These are phyloP conservation scores for Archaeoteleia sp. DNA, from an alignment of 2,888 invertebrate genomes.

Conservation along the genomic window DNA sequence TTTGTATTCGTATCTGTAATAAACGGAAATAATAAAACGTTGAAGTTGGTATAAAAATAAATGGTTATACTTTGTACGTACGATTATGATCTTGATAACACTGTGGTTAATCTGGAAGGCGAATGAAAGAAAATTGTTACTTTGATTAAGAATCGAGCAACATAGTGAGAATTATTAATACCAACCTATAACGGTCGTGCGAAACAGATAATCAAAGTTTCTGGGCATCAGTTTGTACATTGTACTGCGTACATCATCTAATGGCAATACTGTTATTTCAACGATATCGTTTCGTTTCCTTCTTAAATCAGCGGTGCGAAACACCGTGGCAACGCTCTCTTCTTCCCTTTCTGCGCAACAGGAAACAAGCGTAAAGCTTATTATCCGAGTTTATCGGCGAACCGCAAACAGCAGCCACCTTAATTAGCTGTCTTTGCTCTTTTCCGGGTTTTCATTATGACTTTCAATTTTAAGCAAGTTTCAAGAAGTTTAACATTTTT, in stretches of 20 bases:
- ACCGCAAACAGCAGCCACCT: constrained; percentile 53
- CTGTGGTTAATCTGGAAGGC: too few relatives aligned
- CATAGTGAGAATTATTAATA: too few relatives aligned
- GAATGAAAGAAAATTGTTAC: too few relatives aligned
- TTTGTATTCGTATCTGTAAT: too few relatives aligned
- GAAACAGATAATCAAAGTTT: constrained; percentile 14
- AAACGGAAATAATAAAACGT: too few relatives aligned
- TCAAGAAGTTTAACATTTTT: too few relatives aligned
- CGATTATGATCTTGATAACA: too few relatives aligned
- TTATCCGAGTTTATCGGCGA: constrained; percentile 52
- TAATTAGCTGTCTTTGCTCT: constrained; percentile 50
- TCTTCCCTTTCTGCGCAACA: constrained; percentile 53
- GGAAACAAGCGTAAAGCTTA: constrained; percentile 54
- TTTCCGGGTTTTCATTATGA: constrained; percentile 50
- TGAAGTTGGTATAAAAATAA: too few relatives aligned
- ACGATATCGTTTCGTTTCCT: constrained; percentile 50
- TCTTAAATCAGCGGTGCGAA: constrained; percentile 50
- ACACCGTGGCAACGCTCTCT: constrained; percentile 51
- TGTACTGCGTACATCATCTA: constrained; percentile 21
- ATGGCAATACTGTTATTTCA: constrained; percentile 41
- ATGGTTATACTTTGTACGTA: too few relatives aligned
- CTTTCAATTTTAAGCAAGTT: constrained; percentile 45
- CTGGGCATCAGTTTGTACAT: constrained; percentile 24
- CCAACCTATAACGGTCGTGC: neutral
- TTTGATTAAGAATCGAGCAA: too few relatives aligned